Evolutionary conservation across 2,888 invertebrate genomes (phyloP).

Genomic region (Hemistola chrysoprasaria): DNA sequence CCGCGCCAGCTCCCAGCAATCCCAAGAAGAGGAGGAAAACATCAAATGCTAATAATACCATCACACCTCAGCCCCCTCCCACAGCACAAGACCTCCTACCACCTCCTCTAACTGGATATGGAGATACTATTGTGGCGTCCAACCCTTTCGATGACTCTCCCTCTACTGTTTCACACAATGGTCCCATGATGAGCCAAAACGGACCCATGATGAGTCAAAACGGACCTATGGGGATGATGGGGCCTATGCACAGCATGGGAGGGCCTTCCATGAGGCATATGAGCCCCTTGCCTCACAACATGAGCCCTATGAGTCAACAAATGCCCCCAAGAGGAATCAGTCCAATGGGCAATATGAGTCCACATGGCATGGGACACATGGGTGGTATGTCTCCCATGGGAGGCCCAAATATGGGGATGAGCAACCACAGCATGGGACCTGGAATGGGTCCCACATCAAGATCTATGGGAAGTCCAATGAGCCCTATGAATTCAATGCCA

Average conservation of each 20-base stretch:
- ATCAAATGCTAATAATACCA: conserved; percentile 85
- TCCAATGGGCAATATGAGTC: conserved; percentile 88
- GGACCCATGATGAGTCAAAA: conserved; percentile 86
- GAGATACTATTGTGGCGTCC: conserved; percentile 96
- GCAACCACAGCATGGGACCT: conserved; percentile 84
- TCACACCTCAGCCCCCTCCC: conserved; percentile 86
- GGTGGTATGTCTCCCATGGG: conserved; percentile 87
- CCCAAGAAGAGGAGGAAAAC: conserved; percentile 94
- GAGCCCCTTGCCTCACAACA: conserved; percentile 82
- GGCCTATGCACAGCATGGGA: conserved; percentile 84
- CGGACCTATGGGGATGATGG: conserved; percentile 85
- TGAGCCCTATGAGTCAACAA: conserved; percentile 85
- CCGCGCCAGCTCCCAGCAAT: conserved; percentile 90
- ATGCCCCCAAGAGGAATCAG: conserved; percentile 85
- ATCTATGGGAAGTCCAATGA: conserved; percentile 88
- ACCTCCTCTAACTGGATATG: conserved; percentile 94
- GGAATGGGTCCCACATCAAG: conserved; percentile 80
- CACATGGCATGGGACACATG: conserved; percentile 83
- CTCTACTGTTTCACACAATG: conserved; percentile 82
- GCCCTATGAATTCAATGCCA: conserved; percentile 87
- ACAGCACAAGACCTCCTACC: conserved; percentile 90
- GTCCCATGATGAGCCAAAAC: conserved; percentile 84
- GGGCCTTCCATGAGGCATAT: conserved; percentile 85
- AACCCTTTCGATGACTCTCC: conserved; percentile 97
- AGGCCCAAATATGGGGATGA: conserved; percentile 86